Conservation (phyloP, 1,140 invertebrate genomes). For the Battus philenor region DNA sequence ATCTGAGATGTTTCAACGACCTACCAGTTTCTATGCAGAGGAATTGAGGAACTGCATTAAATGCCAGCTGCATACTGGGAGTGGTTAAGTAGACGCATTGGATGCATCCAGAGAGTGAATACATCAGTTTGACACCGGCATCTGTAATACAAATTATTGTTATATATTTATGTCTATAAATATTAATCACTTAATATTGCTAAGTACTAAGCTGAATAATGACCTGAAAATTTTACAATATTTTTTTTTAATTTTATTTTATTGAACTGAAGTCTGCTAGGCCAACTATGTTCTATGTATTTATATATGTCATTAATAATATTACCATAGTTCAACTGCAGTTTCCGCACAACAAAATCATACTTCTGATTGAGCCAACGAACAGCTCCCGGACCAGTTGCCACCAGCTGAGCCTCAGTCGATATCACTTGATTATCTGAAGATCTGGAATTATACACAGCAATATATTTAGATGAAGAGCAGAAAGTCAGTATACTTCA, state of each 20-base stretch:
- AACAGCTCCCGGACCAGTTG: slow-evolving; percentile 42
- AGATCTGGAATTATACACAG: slow-evolving; percentile 32
- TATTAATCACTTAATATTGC: too few species aligned
- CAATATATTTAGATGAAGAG: too few species aligned
- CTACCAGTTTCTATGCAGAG: slow-evolving; percentile 70
- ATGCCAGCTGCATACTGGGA: slow-evolving; percentile 70
- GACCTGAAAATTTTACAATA: too few species aligned
- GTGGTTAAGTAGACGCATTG: slow-evolving; percentile 71
- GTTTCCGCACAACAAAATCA: slow-evolving; percentile 66
- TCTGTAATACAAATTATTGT: too few species aligned
- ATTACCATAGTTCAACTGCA: slow-evolving; percentile 70
- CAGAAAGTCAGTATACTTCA: too few species aligned
- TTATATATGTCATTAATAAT: too few species aligned
- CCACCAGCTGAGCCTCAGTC: slow-evolving; percentile 54
- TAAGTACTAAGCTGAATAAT: too few species aligned
- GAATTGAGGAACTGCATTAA: slow-evolving; percentile 72
- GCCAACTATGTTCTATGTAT: too few species aligned
- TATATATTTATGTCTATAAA: too few species aligned
- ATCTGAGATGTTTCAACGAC: too few species aligned
- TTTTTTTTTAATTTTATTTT: too few species aligned
- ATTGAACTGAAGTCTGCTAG: too few species aligned
- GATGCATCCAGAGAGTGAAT: slow-evolving; percentile 58
- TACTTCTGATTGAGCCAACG: slow-evolving; percentile 72
- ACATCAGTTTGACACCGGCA: slow-evolving; percentile 67
- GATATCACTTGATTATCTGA: slow-evolving; percentile 45